Evolutionary conservation across 2,888 invertebrate genomes (phyloP), one percentile per base, ranked within the genome.

Genomic region (Hirtodrosophila cameraria): DNA sequence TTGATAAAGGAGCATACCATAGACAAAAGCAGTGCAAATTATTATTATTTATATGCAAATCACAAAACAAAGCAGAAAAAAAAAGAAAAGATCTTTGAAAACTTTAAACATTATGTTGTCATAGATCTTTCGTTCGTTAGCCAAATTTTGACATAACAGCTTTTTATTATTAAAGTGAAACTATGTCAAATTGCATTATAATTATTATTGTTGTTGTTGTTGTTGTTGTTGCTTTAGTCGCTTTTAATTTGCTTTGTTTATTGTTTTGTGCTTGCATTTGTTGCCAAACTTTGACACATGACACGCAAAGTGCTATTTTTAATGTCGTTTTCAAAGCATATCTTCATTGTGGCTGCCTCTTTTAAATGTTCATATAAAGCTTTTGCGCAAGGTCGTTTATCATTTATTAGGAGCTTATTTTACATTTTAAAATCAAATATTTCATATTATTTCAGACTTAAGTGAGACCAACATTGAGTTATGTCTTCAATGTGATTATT

Each of bases 161-260:
- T 33, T 49, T 61, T 61, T 74, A 77, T 53, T 72, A 45, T 64
- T 49, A 16, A 48, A 58, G 57, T 48, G 45, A 23, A 80, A 80
- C 83, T 73, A 60, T 80, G 86, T 66, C 79, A 79, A 64, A 79
- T 71, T 75, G 71, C 64, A 85, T 68, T 81, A 74, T 84, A 58
- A 52, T 76, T 45, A 54, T 58, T 18, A 15, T 66, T 23, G 36
- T 58, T 39, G 20, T 43, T 49, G 23, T 31, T 27, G 30, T 13
- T n/a, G n/a, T n/a, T n/a, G n/a, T n/a, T n/a, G n/a, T n/a, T n/a
- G n/a, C n/a, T n/a, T n/a, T n/a, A n/a, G n/a, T n/a, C 5, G 13
- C 9, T 25, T 27, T 11, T 46, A 4, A 27, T 31, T 35, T 23
- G 13, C 15, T 5, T 33, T 38, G 13, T 46, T 15, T 48, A n/a